Evolutionary conservation across 2,797 vertebrate genomes (phyloP).

Genomic region (Astyanax mexicanus): DNA sequence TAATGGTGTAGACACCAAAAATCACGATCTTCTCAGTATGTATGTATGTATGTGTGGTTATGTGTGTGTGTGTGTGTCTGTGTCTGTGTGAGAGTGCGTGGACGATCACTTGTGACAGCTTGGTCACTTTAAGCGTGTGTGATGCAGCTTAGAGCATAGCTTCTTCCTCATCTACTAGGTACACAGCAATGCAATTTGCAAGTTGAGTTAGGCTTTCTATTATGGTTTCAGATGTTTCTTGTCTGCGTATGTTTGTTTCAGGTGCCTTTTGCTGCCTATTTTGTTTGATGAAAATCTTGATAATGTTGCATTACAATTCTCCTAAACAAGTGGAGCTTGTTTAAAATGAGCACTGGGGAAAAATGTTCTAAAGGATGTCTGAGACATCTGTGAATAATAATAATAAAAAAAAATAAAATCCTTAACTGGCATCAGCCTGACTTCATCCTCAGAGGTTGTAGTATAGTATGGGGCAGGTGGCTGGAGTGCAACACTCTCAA

Average conservation of each 20-base stretch:
- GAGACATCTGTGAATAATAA: slow-evolving; percentile 52
- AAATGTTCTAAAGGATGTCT: slow-evolving; percentile 61
- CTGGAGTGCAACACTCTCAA: slow-evolving; percentile 37
- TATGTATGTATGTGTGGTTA: slow-evolving; percentile 8
- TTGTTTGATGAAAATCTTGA: slow-evolving; percentile 73
- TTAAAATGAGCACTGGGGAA: slow-evolving; percentile 75
- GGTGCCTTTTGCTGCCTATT: slow-evolving; percentile 82
- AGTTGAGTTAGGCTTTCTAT: slow-evolving; percentile 67
- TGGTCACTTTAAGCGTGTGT: slow-evolving; percentile 56
- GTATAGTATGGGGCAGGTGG: slow-evolving; percentile 47
- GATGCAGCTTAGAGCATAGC: slow-evolving; percentile 68
- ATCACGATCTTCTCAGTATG: slow-evolving; percentile 33
- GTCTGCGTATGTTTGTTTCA: slow-evolving; percentile 56
- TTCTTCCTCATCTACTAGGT: slow-evolving; percentile 66
- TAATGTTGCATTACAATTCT: slow-evolving; percentile 71
- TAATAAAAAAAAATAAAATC: slow-evolving; percentile 23
- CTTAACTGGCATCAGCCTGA: slow-evolving; percentile 61
- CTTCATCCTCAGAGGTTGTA: slow-evolving; percentile 58
- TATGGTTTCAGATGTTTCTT: slow-evolving; percentile 42
- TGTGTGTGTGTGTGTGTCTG: slow-evolving; percentile 27
- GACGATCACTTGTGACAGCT: slow-evolving; percentile 24
- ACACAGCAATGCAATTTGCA: slow-evolving; percentile 76
- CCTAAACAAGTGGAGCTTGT: slow-evolving; percentile 75
- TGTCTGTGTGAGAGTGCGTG: slow-evolving; percentile 20
- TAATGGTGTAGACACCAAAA: slow-evolving; percentile 8